Conservation (phyloP, 2,888 invertebrate species). For the Hirudinaria manillensis region DNA sequence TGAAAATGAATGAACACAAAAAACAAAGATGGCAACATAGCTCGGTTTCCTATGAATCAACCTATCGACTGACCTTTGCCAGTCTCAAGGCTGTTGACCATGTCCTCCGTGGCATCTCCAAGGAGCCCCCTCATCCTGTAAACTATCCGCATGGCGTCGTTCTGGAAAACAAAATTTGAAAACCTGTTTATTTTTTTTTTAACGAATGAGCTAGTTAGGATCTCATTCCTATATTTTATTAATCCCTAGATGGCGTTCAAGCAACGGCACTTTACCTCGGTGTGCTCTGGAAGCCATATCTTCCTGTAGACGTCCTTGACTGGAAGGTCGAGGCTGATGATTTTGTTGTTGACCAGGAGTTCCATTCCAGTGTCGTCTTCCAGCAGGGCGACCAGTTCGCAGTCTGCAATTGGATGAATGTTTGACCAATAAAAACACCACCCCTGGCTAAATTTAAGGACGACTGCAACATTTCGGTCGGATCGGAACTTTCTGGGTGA, state of each 20-base stretch:
- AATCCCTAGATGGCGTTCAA: neutral
- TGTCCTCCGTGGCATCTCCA: conserved; percentile 97
- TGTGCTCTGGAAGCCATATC: conserved; percentile 53
- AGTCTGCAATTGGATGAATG: conserved; percentile 61
- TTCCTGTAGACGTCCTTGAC: conserved; percentile 72
- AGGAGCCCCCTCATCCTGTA: conserved; percentile 94
- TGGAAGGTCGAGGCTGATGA: conserved; percentile 89
- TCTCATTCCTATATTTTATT: neutral
- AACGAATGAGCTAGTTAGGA: neutral
- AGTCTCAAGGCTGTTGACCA: conserved; percentile 84
- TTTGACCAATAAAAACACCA: too few species aligned
- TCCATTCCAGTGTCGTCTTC: conserved; percentile 77
- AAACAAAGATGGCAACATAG: neutral
- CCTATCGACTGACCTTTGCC: conserved; percentile 58
- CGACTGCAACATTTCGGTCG: too few species aligned
- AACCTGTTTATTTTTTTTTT: neutral
- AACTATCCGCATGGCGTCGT: conserved; percentile 91
- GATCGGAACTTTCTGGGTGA: neutral
- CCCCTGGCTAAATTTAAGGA: neutral
- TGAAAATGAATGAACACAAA: neutral
- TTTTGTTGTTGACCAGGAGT: conserved; percentile 90
- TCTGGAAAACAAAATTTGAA: conserved; percentile 54
- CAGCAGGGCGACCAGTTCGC: conserved; percentile 90
- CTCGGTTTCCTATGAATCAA: neutral
- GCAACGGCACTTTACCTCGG: conserved; percentile 57